These are phyloP conservation scores for Hedychridium roseum DNA, from an alignment of 2,888 invertebrate genomes.

Conservation along the genomic window DNA sequence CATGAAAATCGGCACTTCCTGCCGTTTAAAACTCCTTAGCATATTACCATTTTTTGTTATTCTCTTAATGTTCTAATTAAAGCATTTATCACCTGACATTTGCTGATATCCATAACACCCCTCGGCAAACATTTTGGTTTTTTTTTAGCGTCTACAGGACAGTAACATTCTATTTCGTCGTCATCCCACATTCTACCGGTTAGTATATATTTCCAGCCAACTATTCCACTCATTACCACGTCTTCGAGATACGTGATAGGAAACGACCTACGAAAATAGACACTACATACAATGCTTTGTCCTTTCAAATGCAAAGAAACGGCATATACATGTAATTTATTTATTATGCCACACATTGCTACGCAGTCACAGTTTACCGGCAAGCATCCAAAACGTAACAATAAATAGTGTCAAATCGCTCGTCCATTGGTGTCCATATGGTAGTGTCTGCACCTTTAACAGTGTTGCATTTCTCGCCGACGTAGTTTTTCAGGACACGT, in stretches of 20 bases:
- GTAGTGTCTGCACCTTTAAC: conserved; percentile 69
- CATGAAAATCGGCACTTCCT: conserved; percentile 70
- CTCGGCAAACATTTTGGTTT: conserved; percentile 66
- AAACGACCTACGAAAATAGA: neutral
- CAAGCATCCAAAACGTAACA: conserved; percentile 69
- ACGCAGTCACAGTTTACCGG: conserved; percentile 50
- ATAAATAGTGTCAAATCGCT: conserved; percentile 60
- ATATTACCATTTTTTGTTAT: neutral
- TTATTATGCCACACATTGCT: neutral
- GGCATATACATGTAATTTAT: neutral
- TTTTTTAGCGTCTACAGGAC: conserved; percentile 65
- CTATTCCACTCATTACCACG: conserved; percentile 62
- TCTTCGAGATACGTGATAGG: conserved; percentile 56
- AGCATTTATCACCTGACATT: conserved; percentile 40
- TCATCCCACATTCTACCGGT: conserved; percentile 63
- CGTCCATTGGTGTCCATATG: conserved; percentile 67
- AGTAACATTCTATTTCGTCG: conserved; percentile 67
- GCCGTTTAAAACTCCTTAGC: conserved; percentile 57
- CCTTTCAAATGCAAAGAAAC: neutral
- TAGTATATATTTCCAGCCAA: conserved; percentile 66
- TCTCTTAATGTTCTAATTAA: no score
- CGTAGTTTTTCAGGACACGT: conserved; percentile 53
- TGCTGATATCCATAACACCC: conserved; percentile 67
- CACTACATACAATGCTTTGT: no score
- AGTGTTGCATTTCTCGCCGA: conserved; percentile 65